Conservation (phyloP, 2,797 vertebrate species). For the Galaxias olidus region DNA sequence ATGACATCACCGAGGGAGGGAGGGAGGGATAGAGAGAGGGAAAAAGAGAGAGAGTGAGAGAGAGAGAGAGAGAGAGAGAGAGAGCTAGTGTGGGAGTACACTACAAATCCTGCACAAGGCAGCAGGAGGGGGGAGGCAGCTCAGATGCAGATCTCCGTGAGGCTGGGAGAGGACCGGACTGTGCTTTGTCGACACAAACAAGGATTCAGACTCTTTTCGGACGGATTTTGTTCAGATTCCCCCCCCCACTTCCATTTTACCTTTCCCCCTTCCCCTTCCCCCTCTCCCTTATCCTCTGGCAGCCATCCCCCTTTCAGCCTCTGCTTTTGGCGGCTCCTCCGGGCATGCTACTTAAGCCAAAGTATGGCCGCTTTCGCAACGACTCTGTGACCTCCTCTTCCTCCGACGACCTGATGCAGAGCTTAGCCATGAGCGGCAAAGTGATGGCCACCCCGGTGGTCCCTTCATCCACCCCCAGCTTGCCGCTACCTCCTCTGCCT, state of each 20-base stretch:
- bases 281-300: conserved; percentile 44
- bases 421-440: conserved; percentile 85
- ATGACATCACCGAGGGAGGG: conserved; percentile 83
- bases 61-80: conserved; percentile 24
- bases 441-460: conserved; percentile 78
- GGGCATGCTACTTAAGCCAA: conserved; percentile 91
- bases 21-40: conserved; percentile 13
- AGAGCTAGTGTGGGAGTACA: conserved; percentile 12
- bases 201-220: conserved; percentile 59
- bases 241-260: conserved; percentile 41
- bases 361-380: conserved; percentile 90
- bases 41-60: too few relatives aligned
- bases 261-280: conserved; percentile 37
- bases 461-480: conserved; percentile 69
- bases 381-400: conserved; percentile 86
- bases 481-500: conserved; percentile 74
- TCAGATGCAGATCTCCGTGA: conserved; percentile 65
- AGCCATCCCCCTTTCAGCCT: conserved; percentile 51
- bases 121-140: conserved; percentile 40
- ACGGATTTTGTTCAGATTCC: conserved; percentile 50
- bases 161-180: conserved; percentile 63
- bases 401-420: conserved; percentile 84
- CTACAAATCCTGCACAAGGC: conserved; percentile 14
- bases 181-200: conserved; percentile 50
- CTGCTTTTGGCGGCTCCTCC: conserved; percentile 73